Evolutionary conservation across 37 sponge, comb jelly and placozoan species (phyloP).

Genomic region (Halisarca cf. caerulea): DNA sequence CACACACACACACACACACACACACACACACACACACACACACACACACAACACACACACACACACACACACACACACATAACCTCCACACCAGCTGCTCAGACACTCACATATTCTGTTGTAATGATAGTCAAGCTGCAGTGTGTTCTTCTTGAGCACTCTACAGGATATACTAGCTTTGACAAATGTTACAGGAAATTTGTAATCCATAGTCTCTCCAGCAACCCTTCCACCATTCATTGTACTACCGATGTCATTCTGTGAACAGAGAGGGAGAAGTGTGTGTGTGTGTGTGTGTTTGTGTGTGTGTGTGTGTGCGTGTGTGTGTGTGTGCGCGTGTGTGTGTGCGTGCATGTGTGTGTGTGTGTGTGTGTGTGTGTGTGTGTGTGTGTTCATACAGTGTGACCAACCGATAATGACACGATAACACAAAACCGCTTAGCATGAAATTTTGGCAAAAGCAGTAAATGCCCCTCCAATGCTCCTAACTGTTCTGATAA

Average conservation of each 20-base stretch:
- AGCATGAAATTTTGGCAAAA: too few relatives aligned
- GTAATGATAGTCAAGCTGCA: neutral
- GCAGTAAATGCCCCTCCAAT: too few relatives aligned
- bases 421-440: too few relatives aligned
- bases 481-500: too few relatives aligned
- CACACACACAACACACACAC: too few relatives aligned
- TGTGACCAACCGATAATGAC: too few relatives aligned
- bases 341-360: neutral
- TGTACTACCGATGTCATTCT: constrained; percentile 2
- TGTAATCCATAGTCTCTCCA: neutral
- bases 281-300: too few relatives aligned
- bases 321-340: too few relatives aligned
- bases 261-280: neutral
- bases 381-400: neutral
- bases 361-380: neutral
- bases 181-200: constrained; percentile 5
- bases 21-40: too few relatives aligned
- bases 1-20: too few relatives aligned
- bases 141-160: neutral
- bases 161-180: neutral
- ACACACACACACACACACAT: too few relatives aligned
- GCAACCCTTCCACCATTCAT: neutral
- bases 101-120: neutral
- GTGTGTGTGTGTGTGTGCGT: too few relatives aligned
- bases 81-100: neutral